Percentiles rank a stretch among this genome's conserved stretches.
These are phyloP conservation scores for Sarcophaga subvicina DNA, from an alignment of 2,888 invertebrate genomes.

Conservation along the genomic window DNA sequence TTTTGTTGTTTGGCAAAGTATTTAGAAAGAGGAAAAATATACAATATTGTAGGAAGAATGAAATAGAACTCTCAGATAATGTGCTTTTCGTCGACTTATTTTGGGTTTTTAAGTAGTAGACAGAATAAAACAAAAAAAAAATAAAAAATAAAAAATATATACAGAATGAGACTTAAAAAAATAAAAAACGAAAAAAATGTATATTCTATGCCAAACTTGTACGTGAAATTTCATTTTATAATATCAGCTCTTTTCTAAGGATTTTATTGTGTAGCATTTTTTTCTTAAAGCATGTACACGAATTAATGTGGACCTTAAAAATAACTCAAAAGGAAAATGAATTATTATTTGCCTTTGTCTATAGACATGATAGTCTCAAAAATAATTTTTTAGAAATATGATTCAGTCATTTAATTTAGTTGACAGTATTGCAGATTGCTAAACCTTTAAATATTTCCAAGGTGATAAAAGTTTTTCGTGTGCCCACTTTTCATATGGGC, in stretches of 20 bases:
- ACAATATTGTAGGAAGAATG: constrained; percentile 33
- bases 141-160: constrained; percentile 39
- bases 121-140: constrained; percentile 28
- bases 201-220: constrained; percentile 46
- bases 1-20: constrained; percentile 50
- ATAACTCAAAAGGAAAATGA: not conserved
- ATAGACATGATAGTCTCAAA: no score
- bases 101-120: constrained; percentile 44
- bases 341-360: no score
- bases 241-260: constrained; percentile 34
- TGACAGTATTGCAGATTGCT: no score
- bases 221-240: constrained; percentile 58
- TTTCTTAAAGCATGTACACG: constrained; percentile 7
- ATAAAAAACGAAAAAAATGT: constrained; percentile 32
- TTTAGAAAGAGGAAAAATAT: constrained; percentile 30
- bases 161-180: not conserved
- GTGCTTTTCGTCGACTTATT: constrained; percentile 58
- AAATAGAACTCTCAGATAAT: constrained; percentile 57
- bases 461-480: no score
- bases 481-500: no score
- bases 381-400: no score
- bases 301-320: not conserved
- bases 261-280: constrained; percentile 22
- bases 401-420: no score
- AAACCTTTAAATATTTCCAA: no score